Evolutionary conservation across 2,888 invertebrate species (phyloP).

Genomic region (Lithophane socia): DNA sequence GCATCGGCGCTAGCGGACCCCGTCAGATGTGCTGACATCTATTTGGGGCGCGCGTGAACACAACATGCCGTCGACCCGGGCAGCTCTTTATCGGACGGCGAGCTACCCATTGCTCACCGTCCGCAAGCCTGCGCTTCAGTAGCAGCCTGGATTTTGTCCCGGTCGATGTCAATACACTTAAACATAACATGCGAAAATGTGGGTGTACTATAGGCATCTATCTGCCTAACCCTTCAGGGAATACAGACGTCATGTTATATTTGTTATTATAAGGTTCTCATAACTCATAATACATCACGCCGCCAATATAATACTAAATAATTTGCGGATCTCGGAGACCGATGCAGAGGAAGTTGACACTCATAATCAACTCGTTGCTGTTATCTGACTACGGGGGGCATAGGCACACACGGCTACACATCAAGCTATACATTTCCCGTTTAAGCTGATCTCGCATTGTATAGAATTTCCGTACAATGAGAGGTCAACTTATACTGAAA

Average conservation of each 20-base stretch:
- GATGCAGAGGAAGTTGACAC: slow-evolving; percentile 17
- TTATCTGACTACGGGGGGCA: not conserved
- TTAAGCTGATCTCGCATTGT: no score
- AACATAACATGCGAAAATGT: not conserved
- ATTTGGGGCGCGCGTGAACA: no score
- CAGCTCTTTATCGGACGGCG: no score
- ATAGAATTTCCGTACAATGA: no score
- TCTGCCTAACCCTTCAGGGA: not conserved
- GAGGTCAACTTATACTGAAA: no score
- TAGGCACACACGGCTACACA: no score
- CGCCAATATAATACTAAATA: not conserved
- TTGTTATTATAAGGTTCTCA: not conserved
- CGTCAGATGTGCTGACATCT: no score
- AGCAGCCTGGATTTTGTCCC: not conserved
- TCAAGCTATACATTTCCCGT: no score
- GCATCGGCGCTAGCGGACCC: no score
- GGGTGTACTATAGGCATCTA: not conserved
- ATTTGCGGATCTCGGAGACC: not conserved
- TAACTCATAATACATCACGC: not conserved
- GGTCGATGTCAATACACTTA: not conserved
- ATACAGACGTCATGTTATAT: not conserved
- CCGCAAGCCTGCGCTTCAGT: not conserved
- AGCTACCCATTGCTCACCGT: no score
- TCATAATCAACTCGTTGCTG: slow-evolving; percentile 5
- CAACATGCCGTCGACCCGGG: no score